These are phyloP conservation scores for Mesoligia furuncula DNA, from an alignment of 2,888 invertebrate species.

Conservation along the genomic window DNA sequence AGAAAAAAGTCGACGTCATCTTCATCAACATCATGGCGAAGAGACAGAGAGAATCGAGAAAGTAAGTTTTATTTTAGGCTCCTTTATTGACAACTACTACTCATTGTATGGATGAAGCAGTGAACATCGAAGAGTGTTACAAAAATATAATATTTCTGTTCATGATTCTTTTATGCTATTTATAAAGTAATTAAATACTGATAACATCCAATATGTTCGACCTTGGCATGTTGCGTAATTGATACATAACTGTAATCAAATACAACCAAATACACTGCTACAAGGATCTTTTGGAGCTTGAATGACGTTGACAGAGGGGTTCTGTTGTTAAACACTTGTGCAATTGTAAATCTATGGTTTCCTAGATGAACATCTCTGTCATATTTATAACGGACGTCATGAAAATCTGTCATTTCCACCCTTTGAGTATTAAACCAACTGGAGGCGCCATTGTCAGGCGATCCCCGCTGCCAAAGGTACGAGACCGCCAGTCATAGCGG, in stretches of 20 bases:
- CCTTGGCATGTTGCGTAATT: constrained; percentile 6
- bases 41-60: constrained; percentile 74
- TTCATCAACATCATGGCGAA: constrained; percentile 76
- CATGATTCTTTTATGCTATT: neutral
- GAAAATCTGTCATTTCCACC: no score
- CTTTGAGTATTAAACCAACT: no score
- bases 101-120: neutral
- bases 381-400: no score
- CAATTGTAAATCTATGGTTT: no score
- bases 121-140: neutral
- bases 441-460: no score
- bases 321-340: neutral
- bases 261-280: neutral
- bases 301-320: no score
- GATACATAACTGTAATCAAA: neutral
- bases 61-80: constrained; percentile 41
- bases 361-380: no score
- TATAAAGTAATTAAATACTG: neutral
- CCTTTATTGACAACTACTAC: neutral
- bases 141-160: neutral
- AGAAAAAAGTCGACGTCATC: constrained; percentile 70
- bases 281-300: no score
- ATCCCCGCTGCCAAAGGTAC: no score
- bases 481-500: no score
- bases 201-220: neutral